phyloP scores from a whole-genome alignment of 2,797 vertebrate genomes.

The Thunnus albacares region DNA sequence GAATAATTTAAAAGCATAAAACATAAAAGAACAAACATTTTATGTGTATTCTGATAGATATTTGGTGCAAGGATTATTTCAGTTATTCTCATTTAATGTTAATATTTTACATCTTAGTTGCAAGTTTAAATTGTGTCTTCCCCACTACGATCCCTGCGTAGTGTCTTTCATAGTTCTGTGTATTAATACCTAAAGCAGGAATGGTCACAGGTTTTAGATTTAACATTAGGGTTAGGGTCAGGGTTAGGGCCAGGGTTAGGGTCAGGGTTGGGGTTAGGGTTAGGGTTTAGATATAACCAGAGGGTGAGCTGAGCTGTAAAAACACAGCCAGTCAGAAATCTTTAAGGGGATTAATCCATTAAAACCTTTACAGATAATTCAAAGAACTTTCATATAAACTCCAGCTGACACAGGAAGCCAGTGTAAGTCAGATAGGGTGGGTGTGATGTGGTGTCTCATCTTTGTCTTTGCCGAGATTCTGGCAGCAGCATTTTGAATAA shows the following conservation, averaged over 20 bases:
- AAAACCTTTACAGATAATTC: slow-evolving; percentile 28
- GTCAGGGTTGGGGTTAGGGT: too few species aligned
- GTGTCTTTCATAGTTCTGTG: background rate
- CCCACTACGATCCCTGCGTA: background rate
- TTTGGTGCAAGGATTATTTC: background rate
- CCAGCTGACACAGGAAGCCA: slow-evolving; percentile 24
- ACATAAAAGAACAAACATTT: too few species aligned
- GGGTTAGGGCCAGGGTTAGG: too few species aligned
- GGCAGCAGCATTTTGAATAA: slow-evolving; percentile 46
- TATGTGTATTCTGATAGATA: too few species aligned
- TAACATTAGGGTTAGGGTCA: background rate
- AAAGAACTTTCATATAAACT: slow-evolving; percentile 32
- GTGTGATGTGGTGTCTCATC: slow-evolving; percentile 3
- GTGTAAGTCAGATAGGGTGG: slow-evolving; percentile 8
- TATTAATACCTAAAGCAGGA: background rate
- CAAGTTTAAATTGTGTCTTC: slow-evolving; percentile 2
- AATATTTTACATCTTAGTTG: slow-evolving; percentile 17
- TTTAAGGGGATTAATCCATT: slow-evolving; percentile 25
- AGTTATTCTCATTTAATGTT: background rate
- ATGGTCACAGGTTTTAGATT: slow-evolving; percentile 14
- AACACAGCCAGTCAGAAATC: slow-evolving; percentile 21
- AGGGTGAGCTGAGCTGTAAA: slow-evolving; percentile 1
- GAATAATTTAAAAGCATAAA: too few species aligned
- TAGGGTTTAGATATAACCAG: background rate
- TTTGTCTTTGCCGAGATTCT: slow-evolving; percentile 17